These are phyloP conservation scores for Gorsachius magnificus DNA, from an alignment of 2,797 vertebrate species.

Conservation along the genomic window DNA sequence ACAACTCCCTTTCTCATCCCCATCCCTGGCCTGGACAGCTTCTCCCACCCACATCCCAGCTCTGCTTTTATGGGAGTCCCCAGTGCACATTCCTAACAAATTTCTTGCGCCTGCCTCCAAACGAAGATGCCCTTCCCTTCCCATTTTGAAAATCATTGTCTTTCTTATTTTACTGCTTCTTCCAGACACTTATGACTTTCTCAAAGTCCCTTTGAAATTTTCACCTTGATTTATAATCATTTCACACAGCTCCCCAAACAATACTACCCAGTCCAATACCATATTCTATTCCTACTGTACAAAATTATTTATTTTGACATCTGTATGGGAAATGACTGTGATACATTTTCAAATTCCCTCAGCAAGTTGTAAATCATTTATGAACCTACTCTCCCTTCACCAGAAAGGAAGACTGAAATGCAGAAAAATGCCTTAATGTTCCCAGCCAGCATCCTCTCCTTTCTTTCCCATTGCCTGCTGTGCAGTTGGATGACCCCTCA, in stretches of 20 bases:
- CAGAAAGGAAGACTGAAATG: not conserved
- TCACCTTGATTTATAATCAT: not conserved
- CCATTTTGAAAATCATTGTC: not conserved
- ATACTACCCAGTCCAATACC: not conserved
- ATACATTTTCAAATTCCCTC: not conserved
- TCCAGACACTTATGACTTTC: not conserved
- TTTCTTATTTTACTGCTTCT: not conserved
- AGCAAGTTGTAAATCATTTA: conserved; percentile 4
- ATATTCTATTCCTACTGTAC: not conserved
- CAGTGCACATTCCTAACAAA: not conserved
- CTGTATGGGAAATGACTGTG: not conserved
- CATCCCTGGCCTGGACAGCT: not conserved
- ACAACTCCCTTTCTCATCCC: not conserved
- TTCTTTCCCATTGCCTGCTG: not conserved
- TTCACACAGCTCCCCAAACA: not conserved
- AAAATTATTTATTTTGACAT: not conserved
- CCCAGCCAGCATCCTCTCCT: not conserved
- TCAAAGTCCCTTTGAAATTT: not conserved
- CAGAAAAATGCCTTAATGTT: not conserved
- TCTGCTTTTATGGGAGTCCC: not conserved
- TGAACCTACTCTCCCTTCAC: not conserved
- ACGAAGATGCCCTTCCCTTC: not conserved
- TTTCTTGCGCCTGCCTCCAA: not conserved
- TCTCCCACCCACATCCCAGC: rapidly evolving
- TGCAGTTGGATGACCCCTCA: not conserved